Conservation (phyloP, 2,888 invertebrate species). For the Galerucella calmariensis region DNA sequence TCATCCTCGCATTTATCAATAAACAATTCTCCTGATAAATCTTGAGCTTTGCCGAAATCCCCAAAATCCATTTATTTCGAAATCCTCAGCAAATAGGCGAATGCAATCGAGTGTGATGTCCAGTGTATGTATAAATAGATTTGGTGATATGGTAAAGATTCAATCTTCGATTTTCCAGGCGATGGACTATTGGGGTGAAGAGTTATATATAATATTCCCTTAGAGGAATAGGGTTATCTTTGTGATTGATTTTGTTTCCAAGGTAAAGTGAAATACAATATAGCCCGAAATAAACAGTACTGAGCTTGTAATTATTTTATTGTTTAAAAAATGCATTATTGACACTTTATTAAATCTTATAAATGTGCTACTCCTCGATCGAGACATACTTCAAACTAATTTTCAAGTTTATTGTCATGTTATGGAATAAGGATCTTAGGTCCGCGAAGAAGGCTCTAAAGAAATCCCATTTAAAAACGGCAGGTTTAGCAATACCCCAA, state of each 20-base stretch:
- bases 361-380: no score
- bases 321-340: no score
- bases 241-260: not conserved
- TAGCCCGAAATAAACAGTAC: no score
- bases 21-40: conserved; percentile 27
- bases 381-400: no score
- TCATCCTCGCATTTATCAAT: conserved; percentile 12
- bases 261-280: not conserved
- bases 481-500: no score
- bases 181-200: conserved; percentile 36
- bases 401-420: no score
- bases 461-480: no score
- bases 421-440: no score
- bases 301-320: no score
- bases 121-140: conserved; percentile 39
- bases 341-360: no score
- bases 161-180: conserved; percentile 42
- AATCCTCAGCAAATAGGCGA: conserved; percentile 51
- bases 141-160: conserved; percentile 37
- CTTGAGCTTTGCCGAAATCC: conserved; percentile 33
- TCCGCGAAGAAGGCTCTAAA: no score
- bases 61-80: conserved; percentile 41
- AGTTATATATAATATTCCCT: conserved; percentile 20
- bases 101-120: conserved; percentile 53
- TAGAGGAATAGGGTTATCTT: not conserved